These are phyloP conservation scores for Sycobia sp. DNA, from an alignment of 1,140 invertebrate genomes.

Conservation along the genomic window DNA sequence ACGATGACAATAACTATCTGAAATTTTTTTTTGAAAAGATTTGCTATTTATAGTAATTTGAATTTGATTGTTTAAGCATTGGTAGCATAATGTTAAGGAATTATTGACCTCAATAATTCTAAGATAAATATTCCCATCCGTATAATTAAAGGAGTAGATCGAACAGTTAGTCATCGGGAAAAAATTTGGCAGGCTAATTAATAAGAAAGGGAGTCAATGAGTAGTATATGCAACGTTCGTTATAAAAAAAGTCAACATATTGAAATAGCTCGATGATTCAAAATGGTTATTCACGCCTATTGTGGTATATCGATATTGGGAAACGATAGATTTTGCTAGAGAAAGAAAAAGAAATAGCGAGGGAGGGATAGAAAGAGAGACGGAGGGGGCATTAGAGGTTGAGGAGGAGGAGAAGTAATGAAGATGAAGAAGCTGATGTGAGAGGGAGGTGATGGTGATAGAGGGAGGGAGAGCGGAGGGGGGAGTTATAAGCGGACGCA, in stretches of 20 bases:
- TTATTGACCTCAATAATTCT: too few relatives aligned
- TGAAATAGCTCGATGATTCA: conserved; percentile 25
- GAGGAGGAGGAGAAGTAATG: conserved; percentile 33
- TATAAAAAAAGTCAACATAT: not conserved
- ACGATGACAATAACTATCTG: too few relatives aligned
- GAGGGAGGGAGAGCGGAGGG: conserved; percentile 35
- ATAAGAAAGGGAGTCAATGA: not conserved
- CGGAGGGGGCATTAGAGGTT: conserved; percentile 23
- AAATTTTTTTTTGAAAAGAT: too few relatives aligned
- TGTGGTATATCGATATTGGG: conserved; percentile 18
- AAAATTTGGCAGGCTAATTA: conserved; percentile 1
- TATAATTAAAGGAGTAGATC: too few relatives aligned
- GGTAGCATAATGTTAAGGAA: too few relatives aligned
- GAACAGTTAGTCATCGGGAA: too few relatives aligned
- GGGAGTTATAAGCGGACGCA: conserved; percentile 35
- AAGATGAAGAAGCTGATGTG: too few relatives aligned
- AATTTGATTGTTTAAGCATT: too few relatives aligned
- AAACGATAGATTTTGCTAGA: conserved; percentile 33
- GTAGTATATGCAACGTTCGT: not conserved
- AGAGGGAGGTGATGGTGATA: conserved; percentile 28
- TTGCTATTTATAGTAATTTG: too few relatives aligned
- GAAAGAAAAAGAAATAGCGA: conserved; percentile 19
- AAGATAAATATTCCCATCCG: too few relatives aligned
- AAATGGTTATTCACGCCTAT: not conserved
- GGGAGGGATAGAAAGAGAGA: conserved; percentile 22